Evolutionary conservation across 2,888 invertebrate genomes (phyloP), one percentile per base, ranked within the genome.

Genomic region (Pharmacophagus antenor): DNA sequence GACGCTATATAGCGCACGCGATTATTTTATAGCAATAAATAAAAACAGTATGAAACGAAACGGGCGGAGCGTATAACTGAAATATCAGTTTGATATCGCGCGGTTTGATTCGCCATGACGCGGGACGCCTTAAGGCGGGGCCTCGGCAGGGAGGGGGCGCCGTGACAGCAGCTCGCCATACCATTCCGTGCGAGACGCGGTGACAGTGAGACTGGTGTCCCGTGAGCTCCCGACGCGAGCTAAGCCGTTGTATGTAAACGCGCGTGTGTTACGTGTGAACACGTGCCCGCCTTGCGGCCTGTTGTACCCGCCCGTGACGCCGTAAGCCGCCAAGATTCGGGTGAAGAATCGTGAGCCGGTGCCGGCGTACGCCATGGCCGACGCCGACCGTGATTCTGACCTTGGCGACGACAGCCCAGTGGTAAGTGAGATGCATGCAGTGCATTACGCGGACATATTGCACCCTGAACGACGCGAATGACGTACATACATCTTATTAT

Each of bases 321-420:
- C 62, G 59, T 70, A 82, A 90, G 74, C 86, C 90, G 92, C 90
- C 95, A 95, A 95, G 93, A 95, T 95, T 95, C 94, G 95, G 93
- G 95, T 95, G 89, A 96, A 96, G 94, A 95, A 95, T 85, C 94
- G 95, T 92, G 95, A 95, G 83, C 95, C 95, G 91, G 93, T 95
- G 88, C 95, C 95, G 92, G 94, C 95, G 92, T 95, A 95, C 93
- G 94, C 94, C 89, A 95, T 95, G 95, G 95, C 91, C 82, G 90
- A 90, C 86, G 88, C 88, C 87, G 92, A 92, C 84, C 87, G 94
- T 74, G 95, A 95, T 75, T 94, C 94, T 82, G 94, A 95, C 85
- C 87, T 94, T 68, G 95, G 95, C 69, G 95, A 95, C 80, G 94
- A 95, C 67, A 92, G 93, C 76, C 93, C 93, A 56, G 91, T 94